A percentile compares a stretch with the other conserved stretches of the same genome.
These are phyloP conservation scores for Microcebus griseorufus DNA, from an alignment of 2,113 vertebrate species.

Conservation along the genomic window DNA sequence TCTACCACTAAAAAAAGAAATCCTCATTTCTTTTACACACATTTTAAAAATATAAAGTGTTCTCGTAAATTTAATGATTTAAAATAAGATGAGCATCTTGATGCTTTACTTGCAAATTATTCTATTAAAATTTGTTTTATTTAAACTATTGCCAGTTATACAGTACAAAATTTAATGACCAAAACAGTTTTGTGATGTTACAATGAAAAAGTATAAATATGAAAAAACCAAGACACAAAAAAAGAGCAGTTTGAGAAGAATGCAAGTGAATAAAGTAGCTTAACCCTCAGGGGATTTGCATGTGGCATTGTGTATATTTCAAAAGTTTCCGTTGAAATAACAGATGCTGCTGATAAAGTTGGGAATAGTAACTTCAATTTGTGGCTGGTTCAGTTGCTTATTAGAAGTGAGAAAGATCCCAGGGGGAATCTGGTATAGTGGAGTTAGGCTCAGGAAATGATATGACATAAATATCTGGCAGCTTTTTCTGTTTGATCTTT, in stretches of 20 bases:
- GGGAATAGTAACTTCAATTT: constrained; percentile 75
- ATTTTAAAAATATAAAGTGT: constrained; percentile 72
- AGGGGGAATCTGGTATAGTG: neutral
- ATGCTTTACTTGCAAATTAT: constrained; percentile 63
- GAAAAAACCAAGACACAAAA: constrained; percentile 50
- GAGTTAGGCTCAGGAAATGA: constrained; percentile 52
- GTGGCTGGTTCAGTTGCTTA: constrained; percentile 21
- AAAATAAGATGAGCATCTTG: constrained; percentile 67
- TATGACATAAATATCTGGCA: constrained; percentile 58
- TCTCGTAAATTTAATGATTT: constrained; percentile 72
- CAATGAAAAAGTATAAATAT: constrained; percentile 55
- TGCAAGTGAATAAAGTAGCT: constrained; percentile 32
- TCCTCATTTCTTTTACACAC: constrained; percentile 65
- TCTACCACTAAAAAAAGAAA: constrained; percentile 78
- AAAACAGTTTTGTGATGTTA: constrained; percentile 58
- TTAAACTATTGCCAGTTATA: constrained; percentile 52
- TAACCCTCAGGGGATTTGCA: constrained; percentile 50
- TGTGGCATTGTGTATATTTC: constrained; percentile 58
- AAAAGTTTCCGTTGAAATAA: constrained; percentile 54
- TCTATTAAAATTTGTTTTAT: constrained; percentile 57
- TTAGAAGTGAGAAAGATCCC: constrained; percentile 31
- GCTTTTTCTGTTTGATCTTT: constrained; percentile 57
- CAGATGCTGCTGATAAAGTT: constrained; percentile 67
- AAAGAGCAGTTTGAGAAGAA: constrained; percentile 57
- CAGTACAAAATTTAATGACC: constrained; percentile 59